Conservation (phyloP, 2,797 vertebrate species). For the Sebastes matsubarae region DNA sequence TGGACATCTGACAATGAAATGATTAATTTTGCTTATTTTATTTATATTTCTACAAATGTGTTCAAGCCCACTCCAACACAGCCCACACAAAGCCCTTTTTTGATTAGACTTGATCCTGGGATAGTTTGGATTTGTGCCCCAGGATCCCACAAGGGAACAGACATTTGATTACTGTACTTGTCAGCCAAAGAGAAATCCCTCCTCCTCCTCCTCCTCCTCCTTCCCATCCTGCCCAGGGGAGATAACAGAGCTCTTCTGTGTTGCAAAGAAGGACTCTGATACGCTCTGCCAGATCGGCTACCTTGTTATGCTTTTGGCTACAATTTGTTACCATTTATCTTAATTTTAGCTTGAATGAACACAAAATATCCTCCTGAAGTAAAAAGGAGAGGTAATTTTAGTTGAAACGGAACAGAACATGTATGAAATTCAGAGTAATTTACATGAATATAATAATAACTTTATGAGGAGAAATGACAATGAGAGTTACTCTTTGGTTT, state of each 20-base stretch:
- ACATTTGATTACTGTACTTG: conserved; percentile 70
- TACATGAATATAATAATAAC: not conserved
- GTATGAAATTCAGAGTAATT: not conserved
- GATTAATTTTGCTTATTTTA: conserved; percentile 1
- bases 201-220: not conserved
- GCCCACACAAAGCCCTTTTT: conserved; percentile 56
- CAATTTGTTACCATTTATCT: not conserved
- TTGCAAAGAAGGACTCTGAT: conserved; percentile 13
- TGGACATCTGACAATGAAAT: conserved; percentile 21
- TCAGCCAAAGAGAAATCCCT: conserved; percentile 51
- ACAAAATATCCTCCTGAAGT: not conserved
- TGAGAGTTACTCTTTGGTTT: not conserved
- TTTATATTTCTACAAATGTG: conserved; percentile 6
- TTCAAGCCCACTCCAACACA: conserved; percentile 16
- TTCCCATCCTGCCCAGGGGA: conserved; percentile 47
- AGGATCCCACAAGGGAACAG: conserved; percentile 50
- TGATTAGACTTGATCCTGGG: conserved; percentile 46
- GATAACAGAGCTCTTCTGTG: conserved; percentile 63
- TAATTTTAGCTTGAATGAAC: conserved; percentile 1
- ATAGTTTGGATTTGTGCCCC: conserved; percentile 49
- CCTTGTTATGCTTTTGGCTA: conserved; percentile 20
- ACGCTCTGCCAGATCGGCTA: conserved; percentile 19
- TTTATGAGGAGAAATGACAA: not conserved
- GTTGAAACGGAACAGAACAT: not conserved
- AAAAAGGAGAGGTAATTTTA: not conserved